Conservation (phyloP, 2,888 invertebrate genomes). For the Rhingia rostrata region DNA sequence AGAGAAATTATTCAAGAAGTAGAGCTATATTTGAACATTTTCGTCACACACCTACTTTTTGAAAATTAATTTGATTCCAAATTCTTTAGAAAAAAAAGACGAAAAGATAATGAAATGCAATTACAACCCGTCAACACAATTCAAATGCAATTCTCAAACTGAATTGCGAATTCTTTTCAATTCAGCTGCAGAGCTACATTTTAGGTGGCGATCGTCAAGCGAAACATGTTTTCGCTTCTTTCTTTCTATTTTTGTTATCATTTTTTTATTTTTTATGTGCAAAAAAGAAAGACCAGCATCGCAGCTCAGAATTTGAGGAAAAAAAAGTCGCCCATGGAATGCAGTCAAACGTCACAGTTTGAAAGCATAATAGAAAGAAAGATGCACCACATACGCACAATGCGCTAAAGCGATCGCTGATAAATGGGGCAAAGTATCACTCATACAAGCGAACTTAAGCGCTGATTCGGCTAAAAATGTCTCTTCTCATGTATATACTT, state of each 20-base stretch:
- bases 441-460: not conserved
- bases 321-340: constrained; percentile 33
- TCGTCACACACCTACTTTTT: not conserved
- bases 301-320: not conserved
- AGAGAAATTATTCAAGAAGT: too few species aligned
- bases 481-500: not conserved
- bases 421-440: constrained; percentile 2
- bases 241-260: constrained; percentile 9
- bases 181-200: constrained; percentile 41
- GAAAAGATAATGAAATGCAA: not conserved
- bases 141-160: constrained; percentile 71
- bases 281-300: constrained; percentile 46
- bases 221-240: constrained; percentile 62
- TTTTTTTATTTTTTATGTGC: constrained; percentile 24
- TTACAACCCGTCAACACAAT: constrained; percentile 42
- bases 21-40: too few species aligned
- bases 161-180: constrained; percentile 59
- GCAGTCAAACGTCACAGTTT: constrained; percentile 37
- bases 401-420: constrained; percentile 9
- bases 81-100: not conserved
- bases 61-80: not conserved
- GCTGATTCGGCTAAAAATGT: not conserved
- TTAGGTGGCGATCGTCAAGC: constrained; percentile 24
- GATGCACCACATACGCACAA: constrained; percentile 26
- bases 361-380: constrained; percentile 49